Evolutionary conservation across 2,113 vertebrate genomes (phyloP).

Genomic region (Centropus unirufus): DNA sequence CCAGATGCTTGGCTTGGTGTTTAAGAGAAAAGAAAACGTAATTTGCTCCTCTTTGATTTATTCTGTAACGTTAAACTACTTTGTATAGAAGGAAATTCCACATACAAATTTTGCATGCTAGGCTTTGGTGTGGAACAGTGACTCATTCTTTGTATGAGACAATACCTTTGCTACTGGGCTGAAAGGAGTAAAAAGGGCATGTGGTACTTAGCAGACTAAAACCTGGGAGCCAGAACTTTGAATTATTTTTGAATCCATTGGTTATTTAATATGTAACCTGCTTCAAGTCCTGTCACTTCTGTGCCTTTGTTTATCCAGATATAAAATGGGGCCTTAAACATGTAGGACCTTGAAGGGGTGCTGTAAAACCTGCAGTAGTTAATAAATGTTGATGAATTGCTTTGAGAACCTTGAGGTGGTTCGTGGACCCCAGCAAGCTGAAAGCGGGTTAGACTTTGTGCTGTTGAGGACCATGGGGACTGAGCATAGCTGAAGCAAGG

Average conservation of each 20-base stretch:
- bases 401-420: not conserved
- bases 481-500: not conserved
- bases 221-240: not conserved
- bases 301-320: conserved; percentile 13
- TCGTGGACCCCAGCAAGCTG: not conserved
- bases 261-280: conserved; percentile 8
- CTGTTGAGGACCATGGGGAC: not conserved
- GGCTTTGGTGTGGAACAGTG: not conserved
- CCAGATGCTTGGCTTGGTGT: not conserved
- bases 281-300: not conserved
- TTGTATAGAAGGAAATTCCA: conserved; percentile 67
- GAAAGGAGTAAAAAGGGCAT: not conserved
- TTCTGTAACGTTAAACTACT: conserved; percentile 18
- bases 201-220: not conserved
- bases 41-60: conserved; percentile 28
- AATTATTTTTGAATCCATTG: not conserved
- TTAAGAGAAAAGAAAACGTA: conserved; percentile 25
- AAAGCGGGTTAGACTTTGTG: not conserved
- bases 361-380: conserved; percentile 6
- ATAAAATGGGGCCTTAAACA: not conserved
- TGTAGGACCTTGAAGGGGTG: not conserved
- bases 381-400: conserved; percentile 6
- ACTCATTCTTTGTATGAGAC: conserved; percentile 25
- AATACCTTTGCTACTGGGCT: not conserved
- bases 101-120: not conserved